Conservation (phyloP, 2,113 vertebrate genomes). For the Pogona vitticeps region DNA sequence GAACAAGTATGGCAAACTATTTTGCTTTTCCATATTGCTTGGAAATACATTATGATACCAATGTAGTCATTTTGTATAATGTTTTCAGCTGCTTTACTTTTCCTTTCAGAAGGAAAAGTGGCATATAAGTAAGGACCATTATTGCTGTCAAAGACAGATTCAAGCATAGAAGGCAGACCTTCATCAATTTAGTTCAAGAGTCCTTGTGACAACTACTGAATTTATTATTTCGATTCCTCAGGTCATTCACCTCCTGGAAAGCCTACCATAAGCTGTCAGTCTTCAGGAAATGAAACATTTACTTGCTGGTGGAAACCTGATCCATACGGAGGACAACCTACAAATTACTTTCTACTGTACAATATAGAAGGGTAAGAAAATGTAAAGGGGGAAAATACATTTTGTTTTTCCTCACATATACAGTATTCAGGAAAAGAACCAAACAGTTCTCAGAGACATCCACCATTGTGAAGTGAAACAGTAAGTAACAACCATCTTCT, state of each 20-base stretch:
- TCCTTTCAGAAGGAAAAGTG: background rate
- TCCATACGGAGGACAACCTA: conserved; percentile 83
- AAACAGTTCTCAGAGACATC: background rate
- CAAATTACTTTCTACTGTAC: conserved; percentile 87
- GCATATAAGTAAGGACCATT: background rate
- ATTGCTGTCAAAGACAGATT: background rate
- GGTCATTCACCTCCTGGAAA: conserved; percentile 83
- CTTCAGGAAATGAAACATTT: conserved; percentile 93
- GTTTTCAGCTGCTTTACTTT: background rate
- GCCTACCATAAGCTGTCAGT: conserved; percentile 84
- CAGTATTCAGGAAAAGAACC: background rate
- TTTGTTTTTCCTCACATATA: conserved; percentile 4
- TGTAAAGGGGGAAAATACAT: conserved; percentile 22
- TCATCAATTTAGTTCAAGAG: background rate
- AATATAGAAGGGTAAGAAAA: conserved; percentile 81
- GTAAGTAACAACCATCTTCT: background rate
- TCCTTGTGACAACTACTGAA: background rate
- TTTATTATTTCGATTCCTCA: conserved; percentile 65
- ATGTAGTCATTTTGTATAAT: background rate
- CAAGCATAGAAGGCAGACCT: background rate
- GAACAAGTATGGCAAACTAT: no score
- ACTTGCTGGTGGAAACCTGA: conserved; percentile 94
- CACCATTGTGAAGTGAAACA: background rate
- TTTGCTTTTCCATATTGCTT: background rate
- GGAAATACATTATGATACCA: background rate